Percentiles rank a stretch among this genome's conserved stretches.
phyloP scores from a whole-genome alignment of 2,113 vertebrate genomes.

The Propithecus coquereli region DNA sequence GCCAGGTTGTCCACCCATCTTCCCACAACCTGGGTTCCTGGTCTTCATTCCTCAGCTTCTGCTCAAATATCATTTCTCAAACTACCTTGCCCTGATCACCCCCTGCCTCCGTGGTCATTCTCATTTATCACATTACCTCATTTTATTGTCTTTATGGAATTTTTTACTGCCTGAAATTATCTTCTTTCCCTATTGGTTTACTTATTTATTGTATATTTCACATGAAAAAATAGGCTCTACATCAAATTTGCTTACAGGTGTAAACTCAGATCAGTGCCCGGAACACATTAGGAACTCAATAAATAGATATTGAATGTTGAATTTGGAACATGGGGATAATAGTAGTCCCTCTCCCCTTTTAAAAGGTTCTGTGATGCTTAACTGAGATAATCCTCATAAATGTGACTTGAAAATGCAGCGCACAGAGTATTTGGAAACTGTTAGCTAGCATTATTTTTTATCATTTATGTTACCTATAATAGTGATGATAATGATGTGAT shows the following conservation, averaged over 20 bases:
- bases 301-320: neutral
- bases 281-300: neutral
- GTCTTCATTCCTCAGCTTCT: neutral
- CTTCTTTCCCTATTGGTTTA: neutral
- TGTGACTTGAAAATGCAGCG: neutral
- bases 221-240: neutral
- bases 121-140: neutral
- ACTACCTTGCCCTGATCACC: neutral
- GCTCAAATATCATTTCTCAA: neutral
- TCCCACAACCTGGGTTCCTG: neutral
- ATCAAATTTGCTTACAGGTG: neutral
- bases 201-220: neutral
- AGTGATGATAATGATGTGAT: neutral
- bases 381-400: neutral
- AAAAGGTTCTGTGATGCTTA: neutral
- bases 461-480: neutral
- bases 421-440: neutral
- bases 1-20: neutral
- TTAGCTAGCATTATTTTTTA: neutral
- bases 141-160: neutral
- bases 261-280: neutral
- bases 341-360: neutral
- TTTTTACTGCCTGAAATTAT: neutral
- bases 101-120: neutral
- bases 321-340: neutral